Base-by-base conservation (phyloP, 2,888 invertebrate genomes). In the Mythimna loreyi region DNA sequence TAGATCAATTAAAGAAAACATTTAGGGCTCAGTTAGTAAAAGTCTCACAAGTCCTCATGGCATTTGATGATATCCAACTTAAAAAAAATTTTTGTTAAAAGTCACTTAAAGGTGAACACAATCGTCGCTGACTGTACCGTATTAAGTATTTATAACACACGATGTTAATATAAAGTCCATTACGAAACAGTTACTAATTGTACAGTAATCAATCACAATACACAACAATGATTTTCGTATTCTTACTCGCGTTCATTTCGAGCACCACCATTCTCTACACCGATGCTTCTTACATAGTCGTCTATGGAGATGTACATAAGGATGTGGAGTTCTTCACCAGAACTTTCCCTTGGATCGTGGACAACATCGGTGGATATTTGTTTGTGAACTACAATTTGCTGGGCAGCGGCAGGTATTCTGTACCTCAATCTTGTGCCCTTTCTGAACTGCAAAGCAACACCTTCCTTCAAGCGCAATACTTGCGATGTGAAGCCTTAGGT, bases 401-500 rank as follows among this genome's bases (percentile, higher is more conserved):
- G 43, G 92, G 92, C 0, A 92, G 90, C 21, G 92, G 92, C 0
- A 84, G 86, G 53, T 91, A 92, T 52, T 83, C 89, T 0, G 87
- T 92, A 0, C 90, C 91, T 0, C 92, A 91, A n/a, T 90, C 90
- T 89, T 92, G 92, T 65, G 91, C 85, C 0, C 64, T 92, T 50
- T 55, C 74, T 0, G 84, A 89, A 4, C 33, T 92, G 69, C 83
- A 73, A 1, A 30, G 72, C 6, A 92, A 92, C 45, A 85, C 88
- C 0, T 92, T 85, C 63, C 64, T 92, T 0, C 92, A 92, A 61
- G 90, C 92, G 0, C 89, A 92, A 73, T 92, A 87, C 72, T 83
- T 92, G 63, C 89, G 89, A 63, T 92, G 92, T 62, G 92, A 92
- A 64, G 91, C 92, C 21, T 79, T 88, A 81, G 90, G 92, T 91